Evolutionary conservation across 2,888 invertebrate species (phyloP), one percentile per base, ranked within the genome.

Genomic region (Lochmaea crataegi): DNA sequence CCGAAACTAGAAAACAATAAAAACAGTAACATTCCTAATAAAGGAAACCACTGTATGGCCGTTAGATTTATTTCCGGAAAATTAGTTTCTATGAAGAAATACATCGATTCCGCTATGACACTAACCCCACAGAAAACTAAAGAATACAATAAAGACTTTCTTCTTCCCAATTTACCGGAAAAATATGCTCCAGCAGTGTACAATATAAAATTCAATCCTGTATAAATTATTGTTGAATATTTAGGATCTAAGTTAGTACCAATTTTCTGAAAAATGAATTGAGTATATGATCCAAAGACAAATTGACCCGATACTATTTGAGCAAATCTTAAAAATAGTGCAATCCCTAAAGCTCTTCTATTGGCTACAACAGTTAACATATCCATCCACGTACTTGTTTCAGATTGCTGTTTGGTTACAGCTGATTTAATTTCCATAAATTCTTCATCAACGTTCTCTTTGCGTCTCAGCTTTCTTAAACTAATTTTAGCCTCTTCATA

Each of bases 261-360:
- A n/a, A 84, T 80, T 78, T 83, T 80, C 58, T 80, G 77, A 72
- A 86, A 86, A 60, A 86, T 82, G 41, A 79, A 80, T 58, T 84
- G 83, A 0, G 83, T 81, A 65, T 84, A 84, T 1, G 79, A 76
- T 2, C 76, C 74, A 75, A 85, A 83, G 0, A 80, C 76, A 6
- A 77, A 72, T 22, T 83, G 76, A 6, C 85, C 85, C 16, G 80
- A 77, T 5, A 84, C 72, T 68, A 84, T 82, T 75, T 85, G 85
- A 11, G 82, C 77, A 10, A 77, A 75, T 70, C 85, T 76, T n/a
- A 84, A 61, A 63, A 84, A 81, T 10, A 79, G 68, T 7, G 80
- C 82, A 14, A 83, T 80, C 10, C 78, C 61, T 14, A 85, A 65
- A 1, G 84, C 83, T 70, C 75, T 83, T 68, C 82, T 75, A 60